A percentile compares a stretch with the other conserved stretches of the same genome.
These are phyloP conservation scores for Sebastes minor DNA, from an alignment of 2,797 vertebrate species.

Conservation along the genomic window DNA sequence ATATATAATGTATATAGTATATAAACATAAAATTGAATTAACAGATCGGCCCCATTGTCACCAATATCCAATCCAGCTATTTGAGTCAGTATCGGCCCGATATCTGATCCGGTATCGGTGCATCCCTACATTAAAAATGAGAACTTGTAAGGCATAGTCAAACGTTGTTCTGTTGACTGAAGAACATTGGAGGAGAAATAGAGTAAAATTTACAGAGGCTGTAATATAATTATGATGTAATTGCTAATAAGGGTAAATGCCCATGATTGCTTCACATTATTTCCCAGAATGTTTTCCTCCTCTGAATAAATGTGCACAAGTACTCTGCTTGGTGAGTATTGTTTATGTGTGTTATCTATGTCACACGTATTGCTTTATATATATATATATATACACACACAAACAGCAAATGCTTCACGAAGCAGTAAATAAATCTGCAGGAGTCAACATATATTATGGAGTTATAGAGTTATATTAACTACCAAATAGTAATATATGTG, in stretches of 20 bases:
- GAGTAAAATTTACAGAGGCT: background rate
- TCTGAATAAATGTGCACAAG: background rate
- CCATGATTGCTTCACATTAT: background rate
- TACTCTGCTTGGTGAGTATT: background rate
- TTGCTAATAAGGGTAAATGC: background rate
- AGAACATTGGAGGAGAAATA: background rate
- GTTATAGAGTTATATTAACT: too few relatives aligned
- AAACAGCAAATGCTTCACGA: too few relatives aligned
- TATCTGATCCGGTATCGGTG: too few relatives aligned
- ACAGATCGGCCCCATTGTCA: too few relatives aligned
- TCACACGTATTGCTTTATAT: background rate
- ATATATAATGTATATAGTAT: too few relatives aligned
- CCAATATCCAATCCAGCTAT: too few relatives aligned
- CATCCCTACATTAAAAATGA: too few relatives aligned
- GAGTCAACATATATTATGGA: too few relatives aligned
- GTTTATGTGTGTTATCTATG: background rate
- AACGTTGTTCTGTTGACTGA: background rate
- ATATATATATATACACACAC: accelerated
- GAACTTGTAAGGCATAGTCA: background rate
- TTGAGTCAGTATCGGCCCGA: too few relatives aligned
- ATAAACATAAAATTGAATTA: too few relatives aligned
- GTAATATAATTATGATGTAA: background rate
- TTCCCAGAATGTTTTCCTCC: background rate
- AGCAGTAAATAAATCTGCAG: too few relatives aligned
- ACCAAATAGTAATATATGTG: too few relatives aligned